Base-by-base conservation (phyloP, 2,113 vertebrate genomes). In the Peucedramus taeniatus region DNA sequence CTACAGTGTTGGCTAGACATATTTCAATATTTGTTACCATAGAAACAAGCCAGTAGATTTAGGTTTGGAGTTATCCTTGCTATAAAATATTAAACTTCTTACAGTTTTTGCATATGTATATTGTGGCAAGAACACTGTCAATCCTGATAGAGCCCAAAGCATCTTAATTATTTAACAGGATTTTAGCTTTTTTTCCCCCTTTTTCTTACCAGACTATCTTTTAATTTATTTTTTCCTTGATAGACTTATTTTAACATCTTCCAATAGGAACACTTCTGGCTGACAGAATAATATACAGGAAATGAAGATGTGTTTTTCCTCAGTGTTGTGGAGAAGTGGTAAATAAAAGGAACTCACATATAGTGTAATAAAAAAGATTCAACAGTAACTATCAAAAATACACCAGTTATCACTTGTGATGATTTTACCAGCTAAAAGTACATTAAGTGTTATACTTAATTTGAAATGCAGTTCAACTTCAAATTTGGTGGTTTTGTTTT, bases 21-120 rank as follows among this genome's bases (percentile, higher is more conserved):
- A 96, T 96, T 98, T 97, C 95, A 97, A 77, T 92, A 97, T 97
- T 96, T 93, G 98, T 98, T 98, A 97, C 97, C 96, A 98, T 97
- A 97, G 98, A 98, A 98, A 98, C 97, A 80, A 97, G 97, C 64
- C 77, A 60, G 91, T 82, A 97, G 96, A 93, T 95, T 97, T 98
- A 96, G 94, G 90, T 98, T 98, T 95, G 96, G 96, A 97, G 96
- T 96, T 97, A 93, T 97, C 92, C 79, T 96, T 97, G 94, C 96
- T 94, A 98, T 98, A 97, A 98, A 98, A 98, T 97, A 98, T 97
- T 98, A 97, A 98, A 97, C 95, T 97, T 97, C 96, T 96, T 96
- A 96, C 93, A 94, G 60, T 97, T 97, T 97, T 93, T 97, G 90
- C 97, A 97, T 96, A 98, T 91, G 71, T 88, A 95, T 94, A 95